Conservation (phyloP, 2,113 vertebrate genomes). For the Diadophis punctatus region DNA sequence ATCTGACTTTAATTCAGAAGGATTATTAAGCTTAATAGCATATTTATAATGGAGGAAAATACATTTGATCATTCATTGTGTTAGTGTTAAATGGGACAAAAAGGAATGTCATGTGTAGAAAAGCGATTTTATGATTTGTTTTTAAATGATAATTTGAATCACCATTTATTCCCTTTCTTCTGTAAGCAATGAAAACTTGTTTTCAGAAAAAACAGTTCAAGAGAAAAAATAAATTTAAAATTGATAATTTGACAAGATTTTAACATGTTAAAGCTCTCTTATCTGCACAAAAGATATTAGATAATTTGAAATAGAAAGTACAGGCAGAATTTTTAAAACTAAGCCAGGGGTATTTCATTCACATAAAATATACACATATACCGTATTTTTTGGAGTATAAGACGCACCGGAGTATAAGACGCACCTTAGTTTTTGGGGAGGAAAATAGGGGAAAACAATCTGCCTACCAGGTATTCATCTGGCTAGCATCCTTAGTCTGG, state of each 20-base stretch:
- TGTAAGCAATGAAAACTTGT: not conserved
- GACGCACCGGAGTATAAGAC: too few species aligned
- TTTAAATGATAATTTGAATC: not conserved
- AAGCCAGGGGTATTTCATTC: not conserved
- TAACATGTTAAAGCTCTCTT: not conserved
- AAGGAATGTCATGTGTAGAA: slow-evolving; percentile 1
- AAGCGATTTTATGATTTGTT: not conserved
- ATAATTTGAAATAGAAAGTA: not conserved
- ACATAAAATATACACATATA: not conserved
- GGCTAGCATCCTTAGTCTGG: too few species aligned
- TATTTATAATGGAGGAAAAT: not conserved
- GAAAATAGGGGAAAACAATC: too few species aligned
- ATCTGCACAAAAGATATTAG: not conserved
- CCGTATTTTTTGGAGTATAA: too few species aligned
- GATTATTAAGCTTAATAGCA: not conserved
- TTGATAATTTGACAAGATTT: not conserved
- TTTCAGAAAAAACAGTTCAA: slow-evolving; percentile 9
- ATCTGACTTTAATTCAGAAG: not conserved
- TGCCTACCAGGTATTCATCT: too few species aligned
- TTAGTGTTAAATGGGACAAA: slow-evolving; percentile 1
- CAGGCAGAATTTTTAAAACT: not conserved
- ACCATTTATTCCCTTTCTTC: not conserved
- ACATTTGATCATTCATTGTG: not conserved
- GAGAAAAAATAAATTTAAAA: not conserved
- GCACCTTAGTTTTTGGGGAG: too few species aligned